Percentiles rank a stretch among this genome's conserved stretches.
These are phyloP conservation scores for Synanceia verrucosa DNA, from an alignment of 2,797 vertebrate genomes.

Conservation along the genomic window DNA sequence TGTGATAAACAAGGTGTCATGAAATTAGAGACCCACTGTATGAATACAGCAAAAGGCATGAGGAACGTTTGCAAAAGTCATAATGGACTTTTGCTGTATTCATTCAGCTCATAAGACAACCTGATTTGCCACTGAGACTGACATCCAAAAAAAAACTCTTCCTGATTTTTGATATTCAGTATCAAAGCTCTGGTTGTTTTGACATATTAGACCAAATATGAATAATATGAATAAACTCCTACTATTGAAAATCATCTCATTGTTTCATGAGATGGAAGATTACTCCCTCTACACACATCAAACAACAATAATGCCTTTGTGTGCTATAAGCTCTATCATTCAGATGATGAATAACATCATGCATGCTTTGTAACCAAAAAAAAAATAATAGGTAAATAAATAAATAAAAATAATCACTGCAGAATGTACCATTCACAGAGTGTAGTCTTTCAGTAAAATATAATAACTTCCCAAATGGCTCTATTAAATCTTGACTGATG, in stretches of 20 bases:
- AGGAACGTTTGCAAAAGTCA: too few species aligned
- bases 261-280: constrained; percentile 12
- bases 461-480: constrained; percentile 34
- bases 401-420: constrained; percentile 31
- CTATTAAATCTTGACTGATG: constrained; percentile 27
- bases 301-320: not conserved
- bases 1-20: constrained; percentile 6
- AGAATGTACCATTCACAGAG: constrained; percentile 14
- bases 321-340: constrained; percentile 5
- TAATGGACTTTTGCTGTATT: too few species aligned
- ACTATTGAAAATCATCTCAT: not conserved
- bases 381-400: too few species aligned
- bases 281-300: not conserved
- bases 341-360: constrained; percentile 17
- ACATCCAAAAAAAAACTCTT: not conserved
- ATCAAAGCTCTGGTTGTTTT: not conserved
- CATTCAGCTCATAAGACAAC: not conserved
- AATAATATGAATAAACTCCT: too few species aligned
- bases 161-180: not conserved
- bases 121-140: not conserved
- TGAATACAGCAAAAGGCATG: constrained; percentile 25
- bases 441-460: constrained; percentile 30
- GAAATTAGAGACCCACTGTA: constrained; percentile 9
- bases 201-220: too few species aligned
- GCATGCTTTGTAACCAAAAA: constrained; percentile 29